phyloP scores from a whole-genome alignment of 1,140 invertebrate genomes.

The Philopotamus ludificatus region DNA sequence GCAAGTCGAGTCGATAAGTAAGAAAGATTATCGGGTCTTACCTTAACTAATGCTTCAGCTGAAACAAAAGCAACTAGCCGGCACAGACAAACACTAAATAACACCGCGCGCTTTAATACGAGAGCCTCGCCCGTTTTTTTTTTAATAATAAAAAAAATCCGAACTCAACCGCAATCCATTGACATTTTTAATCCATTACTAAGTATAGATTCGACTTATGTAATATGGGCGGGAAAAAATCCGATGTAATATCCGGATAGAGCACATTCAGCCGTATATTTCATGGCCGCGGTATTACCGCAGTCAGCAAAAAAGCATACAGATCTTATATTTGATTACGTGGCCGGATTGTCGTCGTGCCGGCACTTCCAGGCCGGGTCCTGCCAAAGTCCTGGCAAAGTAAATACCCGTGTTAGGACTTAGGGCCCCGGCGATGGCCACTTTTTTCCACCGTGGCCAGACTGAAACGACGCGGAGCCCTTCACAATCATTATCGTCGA shows the following conservation, averaged over 20 bases:
- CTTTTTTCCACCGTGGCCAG: slow-evolving; percentile 25
- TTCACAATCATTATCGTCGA: slow-evolving; percentile 36
- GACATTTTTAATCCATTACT: too few species aligned
- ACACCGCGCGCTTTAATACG: slow-evolving; percentile 21
- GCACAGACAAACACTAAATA: too few species aligned
- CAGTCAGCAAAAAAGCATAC: background rate
- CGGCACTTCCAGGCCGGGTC: slow-evolving; percentile 16
- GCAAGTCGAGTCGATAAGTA: slow-evolving; percentile 30
- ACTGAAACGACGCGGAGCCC: slow-evolving; percentile 27
- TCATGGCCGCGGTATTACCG: background rate
- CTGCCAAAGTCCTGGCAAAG: slow-evolving; percentile 39
- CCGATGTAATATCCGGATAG: too few species aligned
- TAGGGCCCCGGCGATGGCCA: slow-evolving; percentile 21
- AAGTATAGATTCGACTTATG: too few species aligned
- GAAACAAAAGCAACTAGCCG: slow-evolving; percentile 35
- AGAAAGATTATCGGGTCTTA: slow-evolving; percentile 38
- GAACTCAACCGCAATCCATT: too few species aligned
- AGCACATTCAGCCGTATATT: too few species aligned
- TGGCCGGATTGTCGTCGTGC: slow-evolving; percentile 22
- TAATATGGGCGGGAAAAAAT: too few species aligned
- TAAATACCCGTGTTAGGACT: slow-evolving; percentile 42
- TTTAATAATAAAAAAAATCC: background rate
- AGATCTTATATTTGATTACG: slow-evolving; percentile 10
- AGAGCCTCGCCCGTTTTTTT: slow-evolving; percentile 1
- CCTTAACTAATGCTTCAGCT: slow-evolving; percentile 18